Percentiles rank a stretch among this genome's conserved stretches.
phyloP scores from a whole-genome alignment of 2,797 vertebrate species.

The Aeoliscus strigatus region DNA sequence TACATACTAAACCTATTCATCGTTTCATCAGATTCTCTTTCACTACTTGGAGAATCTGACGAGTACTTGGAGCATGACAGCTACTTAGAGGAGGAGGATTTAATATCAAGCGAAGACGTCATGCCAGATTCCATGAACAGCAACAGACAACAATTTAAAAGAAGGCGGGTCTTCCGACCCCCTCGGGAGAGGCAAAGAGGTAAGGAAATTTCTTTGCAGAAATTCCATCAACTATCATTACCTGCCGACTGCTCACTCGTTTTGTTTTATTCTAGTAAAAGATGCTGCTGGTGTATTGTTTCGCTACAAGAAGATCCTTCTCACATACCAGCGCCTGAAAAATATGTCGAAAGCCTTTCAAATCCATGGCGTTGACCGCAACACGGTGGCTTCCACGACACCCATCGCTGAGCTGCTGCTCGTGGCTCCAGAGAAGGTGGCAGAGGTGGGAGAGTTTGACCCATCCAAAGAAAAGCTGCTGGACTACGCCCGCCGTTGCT shows the following conservation, averaged over 20 bases:
- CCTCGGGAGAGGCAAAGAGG: slow-evolving; percentile 85
- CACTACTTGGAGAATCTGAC: slow-evolving; percentile 72
- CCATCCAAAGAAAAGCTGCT: slow-evolving; percentile 88
- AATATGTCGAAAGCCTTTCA: slow-evolving; percentile 93
- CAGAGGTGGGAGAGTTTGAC: slow-evolving; percentile 87
- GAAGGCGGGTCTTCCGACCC: slow-evolving; percentile 74
- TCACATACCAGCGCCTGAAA: slow-evolving; percentile 88
- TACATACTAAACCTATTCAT: slow-evolving; percentile 7
- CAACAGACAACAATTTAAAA: slow-evolving; percentile 67
- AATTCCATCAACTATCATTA: neutral
- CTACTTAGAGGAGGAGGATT: slow-evolving; percentile 75
- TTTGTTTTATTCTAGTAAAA: slow-evolving; percentile 74
- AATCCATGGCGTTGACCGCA: slow-evolving; percentile 88
- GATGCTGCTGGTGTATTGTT: slow-evolving; percentile 88
- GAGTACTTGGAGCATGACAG: slow-evolving; percentile 73
- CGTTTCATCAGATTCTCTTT: slow-evolving; percentile 64
- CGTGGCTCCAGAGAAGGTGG: slow-evolving; percentile 87
- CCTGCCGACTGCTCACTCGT: neutral
- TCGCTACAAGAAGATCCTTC: slow-evolving; percentile 91
- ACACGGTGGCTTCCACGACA: slow-evolving; percentile 88
- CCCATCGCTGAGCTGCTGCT: slow-evolving; percentile 90
- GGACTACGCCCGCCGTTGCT: slow-evolving; percentile 89
- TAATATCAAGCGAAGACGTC: slow-evolving; percentile 71
- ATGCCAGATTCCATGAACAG: slow-evolving; percentile 66
- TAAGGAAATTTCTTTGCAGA: slow-evolving; percentile 44